Evolutionary conservation across 2,797 vertebrate species (phyloP), one percentile per base, ranked within the genome.

Genomic region (Staurois parvus): DNA sequence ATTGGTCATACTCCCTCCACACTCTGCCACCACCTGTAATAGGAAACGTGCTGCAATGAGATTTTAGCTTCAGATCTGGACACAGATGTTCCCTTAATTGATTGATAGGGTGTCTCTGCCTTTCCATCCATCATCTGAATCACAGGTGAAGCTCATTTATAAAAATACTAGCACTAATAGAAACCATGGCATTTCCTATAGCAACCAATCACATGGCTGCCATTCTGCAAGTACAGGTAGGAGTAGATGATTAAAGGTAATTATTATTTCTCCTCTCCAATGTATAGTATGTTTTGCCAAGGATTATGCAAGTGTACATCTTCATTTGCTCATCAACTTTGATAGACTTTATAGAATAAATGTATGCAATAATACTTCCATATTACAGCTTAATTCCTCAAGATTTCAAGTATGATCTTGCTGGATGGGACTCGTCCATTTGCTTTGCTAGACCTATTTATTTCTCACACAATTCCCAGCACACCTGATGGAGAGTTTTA

Each of bases 1-100:
- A 73, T 81, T 81, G 79, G 79, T 73, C 79, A 81, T 64, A 59
- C 32, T 40, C 19, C 3, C 32, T 72, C 45, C 0, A 81, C 56
- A 29, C 32, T n/a, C 56, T 37, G 24, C 15, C 40, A 52, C 3
- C 6, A 45, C 26, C 7, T 15, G 3, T 56, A 13, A 72, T 56
- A 2, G 26, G 48, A 34, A 59, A 70, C 32, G 59, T 56, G 37
- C 11, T 24, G 32, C 72, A 72, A 64, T 70, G 42, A 17, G 5
- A 21, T 64, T 37, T 34, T 40, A 70, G 32, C 69, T 13, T 13
- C 19, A 72, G n/a, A 2, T 72, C 68, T 17, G 24, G 29, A 79
- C 42, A 70, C 42, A 70, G 37, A 70, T 52, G 32, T 45, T 26
- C 72, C n/a, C 4, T 19, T 48, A 73, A 73, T 72, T 72, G 42